phyloP scores from a whole-genome alignment of 1,140 invertebrate species.

The Telenomus remus region DNA sequence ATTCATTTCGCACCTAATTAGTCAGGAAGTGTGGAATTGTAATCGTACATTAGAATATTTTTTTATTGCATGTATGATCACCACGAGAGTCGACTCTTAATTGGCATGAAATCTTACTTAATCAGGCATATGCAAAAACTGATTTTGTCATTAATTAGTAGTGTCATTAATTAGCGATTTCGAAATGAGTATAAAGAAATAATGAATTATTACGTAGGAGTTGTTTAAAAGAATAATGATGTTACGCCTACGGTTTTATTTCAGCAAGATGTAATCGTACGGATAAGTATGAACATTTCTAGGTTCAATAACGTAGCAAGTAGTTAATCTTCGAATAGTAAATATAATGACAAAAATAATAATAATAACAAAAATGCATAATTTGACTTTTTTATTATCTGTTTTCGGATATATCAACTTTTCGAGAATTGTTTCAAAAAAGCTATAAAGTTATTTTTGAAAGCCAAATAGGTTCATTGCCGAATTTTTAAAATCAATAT shows the following conservation, averaged over 20 bases:
- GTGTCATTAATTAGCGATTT: conserved; percentile 55
- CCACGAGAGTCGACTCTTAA: neutral
- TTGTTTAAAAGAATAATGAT: conserved; percentile 52
- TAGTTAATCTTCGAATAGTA: conserved; percentile 24
- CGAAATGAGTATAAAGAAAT: conserved; percentile 44
- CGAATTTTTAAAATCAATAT: too few species aligned
- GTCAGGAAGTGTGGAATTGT: too few species aligned
- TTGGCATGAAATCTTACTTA: conserved; percentile 32
- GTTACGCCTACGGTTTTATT: conserved; percentile 52
- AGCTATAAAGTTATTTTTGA: too few species aligned
- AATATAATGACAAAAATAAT: too few species aligned
- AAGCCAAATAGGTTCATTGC: too few species aligned
- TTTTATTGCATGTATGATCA: too few species aligned
- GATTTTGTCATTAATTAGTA: conserved; percentile 43
- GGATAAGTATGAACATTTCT: conserved; percentile 41
- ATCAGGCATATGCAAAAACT: conserved; percentile 42
- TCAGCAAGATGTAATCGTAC: conserved; percentile 32
- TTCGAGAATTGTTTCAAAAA: too few species aligned
- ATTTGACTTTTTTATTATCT: too few species aligned
- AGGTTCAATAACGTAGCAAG: conserved; percentile 41
- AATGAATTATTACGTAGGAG: conserved; percentile 56
- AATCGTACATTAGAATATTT: too few species aligned
- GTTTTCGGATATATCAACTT: too few species aligned
- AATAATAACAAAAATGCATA: too few species aligned
- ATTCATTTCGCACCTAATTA: too few species aligned